phyloP scores from a whole-genome alignment of 2,888 invertebrate species.

The Eudasyphora cyanicolor region DNA sequence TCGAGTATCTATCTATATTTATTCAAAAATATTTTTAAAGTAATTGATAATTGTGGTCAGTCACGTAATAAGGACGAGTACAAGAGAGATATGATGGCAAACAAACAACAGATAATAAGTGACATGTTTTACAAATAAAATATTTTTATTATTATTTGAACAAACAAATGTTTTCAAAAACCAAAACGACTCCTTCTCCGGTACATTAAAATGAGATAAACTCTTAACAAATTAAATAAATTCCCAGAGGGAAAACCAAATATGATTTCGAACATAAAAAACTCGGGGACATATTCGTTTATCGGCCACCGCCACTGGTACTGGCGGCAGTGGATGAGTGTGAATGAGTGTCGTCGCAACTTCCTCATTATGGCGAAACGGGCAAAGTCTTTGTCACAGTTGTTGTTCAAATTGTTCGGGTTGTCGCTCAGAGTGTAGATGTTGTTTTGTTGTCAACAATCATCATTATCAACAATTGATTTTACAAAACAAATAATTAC shows the following conservation, averaged over 20 bases:
- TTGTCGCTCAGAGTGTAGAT: constrained; percentile 2
- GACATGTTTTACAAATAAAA: constrained; percentile 36
- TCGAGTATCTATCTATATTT: too few relatives aligned
- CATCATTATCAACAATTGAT: constrained; percentile 78
- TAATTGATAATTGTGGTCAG: too few relatives aligned
- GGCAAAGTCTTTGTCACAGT: not conserved
- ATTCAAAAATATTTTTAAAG: too few relatives aligned
- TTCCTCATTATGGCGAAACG: constrained; percentile 30
- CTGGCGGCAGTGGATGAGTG: not conserved
- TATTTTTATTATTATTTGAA: constrained; percentile 2
- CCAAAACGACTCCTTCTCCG: not conserved
- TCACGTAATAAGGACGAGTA: not conserved
- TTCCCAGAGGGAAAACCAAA: not conserved
- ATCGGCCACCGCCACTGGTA: not conserved
- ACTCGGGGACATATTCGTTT: not conserved
- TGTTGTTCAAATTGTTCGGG: not conserved
- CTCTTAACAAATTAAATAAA: constrained; percentile 8
- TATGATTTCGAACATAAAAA: too few relatives aligned
- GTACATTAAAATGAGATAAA: too few relatives aligned
- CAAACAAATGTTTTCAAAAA: constrained; percentile 11
- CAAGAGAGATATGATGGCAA: not conserved
- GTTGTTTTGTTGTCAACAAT: constrained; percentile 56
- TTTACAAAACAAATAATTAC: constrained; percentile 76
- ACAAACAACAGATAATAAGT: constrained; percentile 28
- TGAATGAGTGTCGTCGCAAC: not conserved